Evolutionary conservation across 2,888 invertebrate species (phyloP), one percentile per base, ranked within the genome.

Genomic region (Leptinotarsa juncta): DNA sequence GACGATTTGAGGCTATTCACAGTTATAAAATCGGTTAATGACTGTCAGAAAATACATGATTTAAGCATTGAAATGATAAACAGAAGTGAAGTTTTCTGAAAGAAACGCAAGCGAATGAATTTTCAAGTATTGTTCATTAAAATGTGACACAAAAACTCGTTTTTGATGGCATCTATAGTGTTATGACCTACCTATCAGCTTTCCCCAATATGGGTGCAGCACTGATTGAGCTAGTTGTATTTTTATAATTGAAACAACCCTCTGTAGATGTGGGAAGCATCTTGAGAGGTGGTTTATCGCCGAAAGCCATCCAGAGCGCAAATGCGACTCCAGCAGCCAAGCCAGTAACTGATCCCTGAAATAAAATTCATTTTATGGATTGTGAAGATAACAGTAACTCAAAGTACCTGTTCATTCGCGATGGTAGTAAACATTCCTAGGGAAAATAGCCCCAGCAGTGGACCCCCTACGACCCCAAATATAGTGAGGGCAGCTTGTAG

Each of bases 381-480:
- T 66, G 10, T 42, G 42, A 42, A 42, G 42, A 12, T 42, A 42
- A 66, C 20, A 15, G 20, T 16, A 7, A 18, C 26, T 42, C 42
- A 42, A 42, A 42, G 10, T 10, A 93, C 93, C 86, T 88, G 90
- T 87, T 96, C 91, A 84, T 94, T 95, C 5, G 94, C 93, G 70
- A 88, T 90, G 16, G 93, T 92, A 55, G 93, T 92, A 79, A 93
- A 93, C 94, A 97, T 96, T 80, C 97, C 97, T 48, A 96, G 88
- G 0, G 95, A 93, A 85, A 97, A 97, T 1, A 97, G 89, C 0
- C 94, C 96, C 32, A 97, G 88, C n/a, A 96, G 86, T 0, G 97
- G 97, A 0, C 97, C 97, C 0, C 96, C 96, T 3, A 95, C 93
- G 0, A 96, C 94, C 1, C 96, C 96, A 83, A 97, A 96, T 79